These are phyloP conservation scores for Himalopsyche tibetana DNA, from an alignment of 2,888 invertebrate genomes.

Conservation along the genomic window DNA sequence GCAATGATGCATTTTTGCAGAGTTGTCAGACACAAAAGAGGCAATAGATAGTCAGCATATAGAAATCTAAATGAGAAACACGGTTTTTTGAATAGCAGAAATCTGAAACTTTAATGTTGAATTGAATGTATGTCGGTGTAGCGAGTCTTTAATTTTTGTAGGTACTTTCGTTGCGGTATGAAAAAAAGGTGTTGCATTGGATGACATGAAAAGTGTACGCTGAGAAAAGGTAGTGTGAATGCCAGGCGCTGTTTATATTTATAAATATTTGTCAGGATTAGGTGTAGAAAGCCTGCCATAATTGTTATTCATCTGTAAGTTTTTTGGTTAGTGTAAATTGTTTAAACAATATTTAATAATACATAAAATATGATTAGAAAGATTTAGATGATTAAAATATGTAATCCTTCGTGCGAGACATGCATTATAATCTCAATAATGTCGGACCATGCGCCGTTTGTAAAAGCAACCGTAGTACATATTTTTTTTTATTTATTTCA, in stretches of 20 bases:
- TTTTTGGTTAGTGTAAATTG: background rate
- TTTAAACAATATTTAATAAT: constrained; percentile 8
- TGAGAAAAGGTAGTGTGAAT: constrained; percentile 5
- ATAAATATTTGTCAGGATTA: background rate
- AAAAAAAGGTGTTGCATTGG: background rate
- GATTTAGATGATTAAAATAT: background rate
- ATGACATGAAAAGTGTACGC: background rate
- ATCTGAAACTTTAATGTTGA: constrained; percentile 35
- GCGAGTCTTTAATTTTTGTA: background rate
- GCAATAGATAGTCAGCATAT: constrained; percentile 31
- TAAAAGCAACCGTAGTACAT: background rate
- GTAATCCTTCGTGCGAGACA: background rate
- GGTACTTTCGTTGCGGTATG: background rate
- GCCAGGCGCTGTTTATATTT: background rate
- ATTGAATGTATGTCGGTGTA: background rate
- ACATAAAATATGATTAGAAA: background rate
- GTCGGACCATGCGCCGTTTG: background rate
- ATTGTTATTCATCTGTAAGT: background rate
- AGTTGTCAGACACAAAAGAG: constrained; percentile 27
- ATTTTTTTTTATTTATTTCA: background rate
- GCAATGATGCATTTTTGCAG: constrained; percentile 36
- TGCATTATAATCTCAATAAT: constrained; percentile 10
- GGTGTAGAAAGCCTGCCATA: background rate
- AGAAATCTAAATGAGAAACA: constrained; percentile 28
- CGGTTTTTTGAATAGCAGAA: constrained; percentile 28